Base-by-base conservation (phyloP, 2,797 vertebrate species). In the Leucoraja ocellata region DNA sequence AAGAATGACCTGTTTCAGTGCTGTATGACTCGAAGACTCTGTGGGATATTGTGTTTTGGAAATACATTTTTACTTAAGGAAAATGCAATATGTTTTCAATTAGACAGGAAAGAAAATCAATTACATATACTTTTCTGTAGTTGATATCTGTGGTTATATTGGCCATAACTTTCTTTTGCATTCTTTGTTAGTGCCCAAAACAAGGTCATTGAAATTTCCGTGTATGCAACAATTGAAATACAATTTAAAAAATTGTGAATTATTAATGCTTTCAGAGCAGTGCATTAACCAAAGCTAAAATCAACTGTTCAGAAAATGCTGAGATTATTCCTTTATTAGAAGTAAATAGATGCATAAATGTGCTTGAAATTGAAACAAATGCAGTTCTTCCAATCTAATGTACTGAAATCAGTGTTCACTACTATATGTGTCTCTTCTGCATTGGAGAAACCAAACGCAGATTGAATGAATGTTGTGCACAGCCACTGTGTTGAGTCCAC, bases 71-170 rank as follows among this genome's bases (percentile, higher is more conserved):
- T 23, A 46, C n/a, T 73, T 80, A 46, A 23, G 21, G 36, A 46
- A 32, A 25, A 14, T 73, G 68, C 32, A 25, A n/a, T 36, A 71
- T n/a, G 21, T 39, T 91, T 68, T 71, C 7, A 91, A 91, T 91
- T 91, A 25, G 21, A 91, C 23, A 13, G 39, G 61, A 84, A 84
- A 83, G 80, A 63, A 86, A n/a, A 86, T 32, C 83, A 84, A 61
- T 61, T 28, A n/a, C 28, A 63, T 54, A 5, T 54, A 54, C 46
- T 54, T 54, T 91, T 91, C 68, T 32, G 39, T 39, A 13, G 65
- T 39, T 73, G 11, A 36, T 73, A 18, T 16, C 84, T 91, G 2
- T 91, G 28, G 68, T 46, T 7, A 23, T 28, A 18, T 14, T 11
- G n/a, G 61, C 11, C 54, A n/a, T 86, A 14, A 32, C 63, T 86